Evolutionary conservation across 37 sponge, comb jelly and placozoan species (phyloP).

Genomic region (Cladorhizidae sp.): DNA sequence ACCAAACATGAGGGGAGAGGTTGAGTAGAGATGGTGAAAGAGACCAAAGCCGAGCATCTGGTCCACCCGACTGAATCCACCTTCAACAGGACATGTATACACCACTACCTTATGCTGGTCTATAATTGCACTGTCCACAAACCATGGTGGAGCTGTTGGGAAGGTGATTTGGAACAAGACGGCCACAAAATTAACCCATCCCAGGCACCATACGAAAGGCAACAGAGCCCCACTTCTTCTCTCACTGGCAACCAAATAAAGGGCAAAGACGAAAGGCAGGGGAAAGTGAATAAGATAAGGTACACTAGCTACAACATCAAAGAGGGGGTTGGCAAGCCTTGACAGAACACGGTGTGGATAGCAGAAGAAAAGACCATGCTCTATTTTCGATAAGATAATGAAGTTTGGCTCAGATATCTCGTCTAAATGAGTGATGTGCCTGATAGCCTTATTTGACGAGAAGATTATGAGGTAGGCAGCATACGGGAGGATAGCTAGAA

Average conservation of each 20-base stretch:
- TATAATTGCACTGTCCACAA: slow-evolving; percentile 68
- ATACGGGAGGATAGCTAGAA: slow-evolving; percentile 54
- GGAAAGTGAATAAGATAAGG: slow-evolving; percentile 87
- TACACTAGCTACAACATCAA: slow-evolving; percentile 83
- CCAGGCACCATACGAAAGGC: slow-evolving; percentile 82
- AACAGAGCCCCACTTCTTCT: slow-evolving; percentile 34
- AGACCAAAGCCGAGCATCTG: slow-evolving; percentile 50
- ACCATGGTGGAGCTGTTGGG: slow-evolving; percentile 94
- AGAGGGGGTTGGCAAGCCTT: slow-evolving; percentile 60
- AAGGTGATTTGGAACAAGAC: slow-evolving; percentile 67
- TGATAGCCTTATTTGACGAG: slow-evolving; percentile 46
- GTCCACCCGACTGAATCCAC: slow-evolving; percentile 78
- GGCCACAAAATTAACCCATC: slow-evolving; percentile 83
- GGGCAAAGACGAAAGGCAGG: slow-evolving; percentile 73
- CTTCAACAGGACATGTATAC: slow-evolving; percentile 63
- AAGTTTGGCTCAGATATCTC: slow-evolving; percentile 37
- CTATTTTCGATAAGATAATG: slow-evolving; percentile 57
- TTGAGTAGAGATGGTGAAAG: slow-evolving; percentile 73
- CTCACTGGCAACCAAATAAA: slow-evolving; percentile 35
- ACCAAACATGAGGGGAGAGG: slow-evolving; percentile 85
- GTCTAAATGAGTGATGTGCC: slow-evolving; percentile 40
- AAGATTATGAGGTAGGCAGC: slow-evolving; percentile 59
- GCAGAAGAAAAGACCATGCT: slow-evolving; percentile 66
- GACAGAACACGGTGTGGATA: slow-evolving; percentile 79
- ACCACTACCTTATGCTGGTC: slow-evolving; percentile 59